Percentiles rank a stretch among this genome's conserved stretches.
Evolutionary conservation across 2,113 vertebrate species (phyloP).

Genomic region (Pterocles burchelli): DNA sequence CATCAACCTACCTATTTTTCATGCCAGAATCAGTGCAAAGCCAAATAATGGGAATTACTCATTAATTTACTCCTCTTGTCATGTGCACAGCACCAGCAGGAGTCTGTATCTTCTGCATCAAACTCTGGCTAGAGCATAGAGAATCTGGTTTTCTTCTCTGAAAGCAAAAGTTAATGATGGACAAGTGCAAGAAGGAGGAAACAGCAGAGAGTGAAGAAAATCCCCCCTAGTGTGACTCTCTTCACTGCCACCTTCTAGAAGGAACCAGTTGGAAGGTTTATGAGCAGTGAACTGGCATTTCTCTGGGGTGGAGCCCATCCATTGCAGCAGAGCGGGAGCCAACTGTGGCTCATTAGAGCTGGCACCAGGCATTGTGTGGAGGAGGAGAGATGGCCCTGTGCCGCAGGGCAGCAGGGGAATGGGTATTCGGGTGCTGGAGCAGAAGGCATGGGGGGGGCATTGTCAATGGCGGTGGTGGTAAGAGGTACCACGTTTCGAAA

Average conservation of each 20-base stretch:
- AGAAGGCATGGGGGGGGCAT: neutral
- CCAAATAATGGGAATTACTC: neutral
- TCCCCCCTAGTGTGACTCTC: neutral
- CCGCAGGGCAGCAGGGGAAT: neutral
- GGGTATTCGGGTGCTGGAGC: fast-evolving
- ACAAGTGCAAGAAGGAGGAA: neutral
- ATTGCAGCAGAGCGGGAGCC: neutral
- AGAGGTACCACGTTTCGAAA: neutral
- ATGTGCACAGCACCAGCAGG: neutral
- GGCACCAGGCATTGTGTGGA: neutral
- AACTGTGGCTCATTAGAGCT: neutral
- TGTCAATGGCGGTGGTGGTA: neutral
- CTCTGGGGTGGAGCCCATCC: neutral
- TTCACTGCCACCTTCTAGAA: neutral
- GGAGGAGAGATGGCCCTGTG: neutral
- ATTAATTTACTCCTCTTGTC: neutral
- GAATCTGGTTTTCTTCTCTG: neutral
- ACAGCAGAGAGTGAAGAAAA: neutral
- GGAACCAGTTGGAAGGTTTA: neutral
- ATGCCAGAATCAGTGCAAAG: neutral
- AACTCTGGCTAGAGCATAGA: neutral
- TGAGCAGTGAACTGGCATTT: fast-evolving
- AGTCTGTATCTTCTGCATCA: neutral
- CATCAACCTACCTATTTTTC: neutral
- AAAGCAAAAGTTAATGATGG: neutral